Evolutionary conservation across 2,888 invertebrate species (phyloP), one percentile per base, ranked within the genome.

Genomic region (Chromoteleia sp.): DNA sequence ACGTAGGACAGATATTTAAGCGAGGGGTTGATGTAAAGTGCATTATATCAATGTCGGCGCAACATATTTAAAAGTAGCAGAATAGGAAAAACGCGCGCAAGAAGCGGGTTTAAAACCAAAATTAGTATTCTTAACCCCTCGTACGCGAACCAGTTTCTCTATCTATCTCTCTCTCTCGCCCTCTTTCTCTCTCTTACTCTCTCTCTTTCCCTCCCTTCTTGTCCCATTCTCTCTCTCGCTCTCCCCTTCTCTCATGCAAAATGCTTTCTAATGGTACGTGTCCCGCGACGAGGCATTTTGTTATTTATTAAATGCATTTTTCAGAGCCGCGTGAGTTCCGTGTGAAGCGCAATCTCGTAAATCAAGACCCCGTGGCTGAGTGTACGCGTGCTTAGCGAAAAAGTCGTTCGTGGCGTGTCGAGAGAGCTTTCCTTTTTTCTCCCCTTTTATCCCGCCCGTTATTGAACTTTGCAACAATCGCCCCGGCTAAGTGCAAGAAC

Each of bases 251-350:
- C 30, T 36, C 41, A 15, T 61, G 50, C 43, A 17, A 68, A 76
- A 63, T 14, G 43, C 54, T 63, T 68, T 63, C 54, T 76, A 54
- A 73, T 73, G 63, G 45, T 21, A 76, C 52, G 54, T 39, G 63
- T 70, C 43, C 45, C 25, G 30, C 71, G 41, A 54, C 45, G 56
- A 29, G 56, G 54, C 68, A 76, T 70, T 79, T 65, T 68, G 58
- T 67, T 73, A 80, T 82, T 77, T 83, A 82, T 83, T 83, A 82
- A 82, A 83, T 70, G 70, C 74, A 83, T 82, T 83, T 83, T 82
- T 67, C 50, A 76, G 41, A 67, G 39, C 67, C 10, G 45, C 58
- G 43, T 17, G 45, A 58, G 61, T 70, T 81, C n/a, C 74, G 67
- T 67, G 70, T 25, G 25, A 67, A 75, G 61, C 54, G 59, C 58